Evolutionary conservation across 1,140 invertebrate genomes (phyloP), one percentile per base, ranked within the genome.

Genomic region (Phymastichus coffea): DNA sequence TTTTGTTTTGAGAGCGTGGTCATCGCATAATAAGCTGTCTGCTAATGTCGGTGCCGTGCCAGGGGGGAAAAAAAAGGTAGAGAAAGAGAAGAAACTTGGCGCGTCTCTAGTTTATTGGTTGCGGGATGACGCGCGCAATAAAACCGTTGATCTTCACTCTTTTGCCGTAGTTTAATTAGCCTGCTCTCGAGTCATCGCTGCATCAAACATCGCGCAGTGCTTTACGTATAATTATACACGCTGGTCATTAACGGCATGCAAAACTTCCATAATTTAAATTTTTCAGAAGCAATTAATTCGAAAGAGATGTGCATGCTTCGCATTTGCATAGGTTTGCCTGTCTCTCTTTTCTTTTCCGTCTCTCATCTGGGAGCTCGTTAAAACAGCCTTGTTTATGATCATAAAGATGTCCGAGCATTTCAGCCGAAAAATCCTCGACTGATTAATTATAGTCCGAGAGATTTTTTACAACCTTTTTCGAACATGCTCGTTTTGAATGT

Each of bases 161-260:
- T n/a, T n/a, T n/a, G n/a, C n/a, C 14, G 35, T 57, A 57, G 38
- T 57, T 62, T 62, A 57, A 62, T 62, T 62, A 51, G 53, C 10
- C 52, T 52, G 35, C 46, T 37, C 44, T n/a, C 37, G 26, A 23
- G 26, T 26, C 48, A 14, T 23, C 20, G 57, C 17, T 25, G 40
- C 41, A 23, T 26, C 48, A 37, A 46, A 60, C 37, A 19, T 20
- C 49, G 28, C 10, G n/a, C 12, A n/a, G n/a, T n/a, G n/a, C n/a
- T n/a, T n/a, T n/a, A n/a, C 35, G 8, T 51, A 20, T 41, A 43
- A 46, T 46, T 20, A 25, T 10, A 20, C 25, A 15, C 33, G 22
- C 23, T 9, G 9, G 25, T n/a, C 26, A n/a, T 40, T 33, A 35
- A 6, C 48, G 15, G 15, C 22, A 26, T 23, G 37, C 55, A 15